phyloP scores from a whole-genome alignment of 2,888 invertebrate genomes.

The Sesamia inferens region DNA sequence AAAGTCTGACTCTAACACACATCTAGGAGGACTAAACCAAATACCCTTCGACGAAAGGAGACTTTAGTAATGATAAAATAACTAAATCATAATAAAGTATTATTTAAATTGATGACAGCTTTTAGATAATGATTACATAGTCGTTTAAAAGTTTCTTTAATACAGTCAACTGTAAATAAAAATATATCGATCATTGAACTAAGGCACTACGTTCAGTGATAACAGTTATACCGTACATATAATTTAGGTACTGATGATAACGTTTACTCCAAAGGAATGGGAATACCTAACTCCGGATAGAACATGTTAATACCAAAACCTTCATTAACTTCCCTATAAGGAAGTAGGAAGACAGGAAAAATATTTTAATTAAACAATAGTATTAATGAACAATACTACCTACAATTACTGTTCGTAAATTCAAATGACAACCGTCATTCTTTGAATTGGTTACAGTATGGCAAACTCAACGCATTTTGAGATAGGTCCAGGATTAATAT shows the following conservation, averaged over 20 bases:
- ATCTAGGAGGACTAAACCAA: neutral
- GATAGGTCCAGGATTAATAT: neutral
- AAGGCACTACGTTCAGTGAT: constrained; percentile 4
- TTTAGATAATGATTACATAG: neutral
- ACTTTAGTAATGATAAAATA: neutral
- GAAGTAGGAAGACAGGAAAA: neutral
- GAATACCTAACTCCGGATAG: neutral
- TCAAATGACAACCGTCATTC: neutral
- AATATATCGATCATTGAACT: constrained; percentile 43
- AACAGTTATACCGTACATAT: constrained; percentile 25
- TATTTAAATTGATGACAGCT: neutral
- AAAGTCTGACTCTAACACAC: neutral
- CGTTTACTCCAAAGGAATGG: constrained; percentile 4
- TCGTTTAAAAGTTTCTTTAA: constrained; percentile 3
- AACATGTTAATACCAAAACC: neutral
- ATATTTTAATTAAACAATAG: neutral
- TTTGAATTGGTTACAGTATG: neutral
- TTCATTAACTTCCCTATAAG: too few relatives aligned
- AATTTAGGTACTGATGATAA: constrained; percentile 7
- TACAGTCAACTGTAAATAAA: constrained; percentile 9
- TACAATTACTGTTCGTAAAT: neutral
- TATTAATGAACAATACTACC: neutral
- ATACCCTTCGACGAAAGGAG: neutral
- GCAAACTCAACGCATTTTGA: neutral
- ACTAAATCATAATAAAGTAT: neutral